phyloP scores from a whole-genome alignment of 2,888 invertebrate genomes.

The Myopa tessellatipennis region DNA sequence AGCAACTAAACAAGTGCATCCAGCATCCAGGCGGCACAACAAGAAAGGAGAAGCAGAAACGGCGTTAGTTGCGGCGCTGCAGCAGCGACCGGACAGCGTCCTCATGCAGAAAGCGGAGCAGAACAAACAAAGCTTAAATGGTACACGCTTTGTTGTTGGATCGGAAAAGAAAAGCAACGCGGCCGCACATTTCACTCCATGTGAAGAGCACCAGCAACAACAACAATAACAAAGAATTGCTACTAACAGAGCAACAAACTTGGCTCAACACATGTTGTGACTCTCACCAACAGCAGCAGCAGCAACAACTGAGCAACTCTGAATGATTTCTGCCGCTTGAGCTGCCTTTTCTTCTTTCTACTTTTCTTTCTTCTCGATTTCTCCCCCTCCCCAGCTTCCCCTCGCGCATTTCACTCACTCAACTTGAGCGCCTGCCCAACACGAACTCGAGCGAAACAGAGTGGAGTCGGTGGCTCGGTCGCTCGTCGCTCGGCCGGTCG shows the following conservation, averaged over 20 bases:
- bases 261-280: conserved; percentile 3
- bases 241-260: background rate
- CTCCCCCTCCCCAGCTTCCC: background rate
- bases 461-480: background rate
- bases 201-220: background rate
- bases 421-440: conserved; percentile 1
- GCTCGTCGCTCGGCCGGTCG: background rate
- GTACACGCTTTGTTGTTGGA: background rate
- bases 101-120: conserved; percentile 2
- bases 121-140: background rate
- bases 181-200: conserved; percentile 27
- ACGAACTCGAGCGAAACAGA: conserved; percentile 13
- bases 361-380: conserved; percentile 24
- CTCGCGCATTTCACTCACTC: background rate
- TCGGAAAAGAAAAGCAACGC: conserved; percentile 14
- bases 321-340: conserved; percentile 21
- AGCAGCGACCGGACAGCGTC: background rate
- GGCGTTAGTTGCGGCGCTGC: background rate
- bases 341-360: conserved; percentile 4
- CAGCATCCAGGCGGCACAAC: conserved; percentile 3
- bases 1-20: conserved; percentile 18
- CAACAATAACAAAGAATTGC: background rate
- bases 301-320: conserved; percentile 31
- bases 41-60: conserved; percentile 17
- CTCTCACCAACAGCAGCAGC: background rate